Percentiles rank a stretch among this genome's conserved stretches.
These are phyloP conservation scores for Brotula barbata DNA, from an alignment of 2,797 vertebrate species.

Conservation along the genomic window DNA sequence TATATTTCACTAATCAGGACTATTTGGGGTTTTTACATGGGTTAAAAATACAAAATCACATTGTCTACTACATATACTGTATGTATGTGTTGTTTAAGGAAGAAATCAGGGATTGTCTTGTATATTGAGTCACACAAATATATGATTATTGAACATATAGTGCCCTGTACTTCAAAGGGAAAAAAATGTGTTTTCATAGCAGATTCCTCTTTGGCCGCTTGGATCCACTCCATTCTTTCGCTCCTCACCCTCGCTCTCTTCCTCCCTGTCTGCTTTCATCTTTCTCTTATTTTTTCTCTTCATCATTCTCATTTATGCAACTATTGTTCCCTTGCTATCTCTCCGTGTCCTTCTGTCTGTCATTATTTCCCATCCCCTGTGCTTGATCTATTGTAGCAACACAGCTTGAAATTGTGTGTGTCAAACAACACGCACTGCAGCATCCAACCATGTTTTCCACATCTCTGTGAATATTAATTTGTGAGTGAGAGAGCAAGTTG, in stretches of 20 bases:
- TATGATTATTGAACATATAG: background rate
- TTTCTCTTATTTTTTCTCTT: slow-evolving; percentile 9
- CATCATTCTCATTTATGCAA: background rate
- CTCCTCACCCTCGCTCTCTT: slow-evolving; percentile 1
- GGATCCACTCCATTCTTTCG: slow-evolving; percentile 19
- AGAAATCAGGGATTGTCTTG: background rate
- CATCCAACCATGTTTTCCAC: background rate
- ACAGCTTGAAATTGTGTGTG: background rate
- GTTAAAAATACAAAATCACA: no score
- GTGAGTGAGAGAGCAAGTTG: slow-evolving; percentile 27
- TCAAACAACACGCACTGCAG: background rate
- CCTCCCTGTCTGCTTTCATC: background rate
- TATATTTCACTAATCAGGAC: no score
- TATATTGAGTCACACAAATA: no score
- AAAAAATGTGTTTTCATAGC: slow-evolving; percentile 12
- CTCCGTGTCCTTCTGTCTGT: background rate
- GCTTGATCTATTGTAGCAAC: background rate
- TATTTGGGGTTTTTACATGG: no score
- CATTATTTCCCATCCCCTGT: background rate
- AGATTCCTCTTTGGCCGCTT: slow-evolving; percentile 15
- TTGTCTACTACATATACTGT: no score
- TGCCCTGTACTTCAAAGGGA: slow-evolving; percentile 32
- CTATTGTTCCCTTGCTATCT: background rate
- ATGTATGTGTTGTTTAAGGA: background rate
- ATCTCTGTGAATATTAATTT: slow-evolving; percentile 49